These are phyloP conservation scores for Disparrhopalites patrizii DNA, from an alignment of 2,888 invertebrate genomes.

Conservation along the genomic window DNA sequence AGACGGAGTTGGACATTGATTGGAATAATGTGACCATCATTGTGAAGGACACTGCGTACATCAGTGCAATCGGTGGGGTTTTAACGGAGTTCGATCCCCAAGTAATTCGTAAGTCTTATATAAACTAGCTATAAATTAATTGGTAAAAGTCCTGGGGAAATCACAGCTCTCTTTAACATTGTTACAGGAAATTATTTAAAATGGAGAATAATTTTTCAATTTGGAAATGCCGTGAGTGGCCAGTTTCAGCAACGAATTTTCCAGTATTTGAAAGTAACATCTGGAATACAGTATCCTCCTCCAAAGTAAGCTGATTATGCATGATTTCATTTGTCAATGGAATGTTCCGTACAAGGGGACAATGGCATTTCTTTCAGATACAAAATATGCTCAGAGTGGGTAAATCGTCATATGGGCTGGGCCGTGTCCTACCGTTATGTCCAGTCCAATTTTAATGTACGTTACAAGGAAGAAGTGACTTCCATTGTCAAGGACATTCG, in stretches of 20 bases:
- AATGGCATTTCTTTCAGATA: no score
- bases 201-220: constrained; percentile 41
- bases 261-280: constrained; percentile 37
- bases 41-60: constrained; percentile 38
- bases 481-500: constrained; percentile 31
- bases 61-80: constrained; percentile 29
- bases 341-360: no score
- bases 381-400: constrained; percentile 52
- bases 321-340: background rate
- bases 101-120: background rate
- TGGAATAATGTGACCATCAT: constrained; percentile 30
- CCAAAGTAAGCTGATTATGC: constrained; percentile 20
- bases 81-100: constrained; percentile 4
- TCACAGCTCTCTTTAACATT: no score
- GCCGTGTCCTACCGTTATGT: constrained; percentile 54
- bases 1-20: constrained; percentile 22
- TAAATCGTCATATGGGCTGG: constrained; percentile 52
- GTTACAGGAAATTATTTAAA: constrained; percentile 40
- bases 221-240: constrained; percentile 38
- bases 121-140: background rate
- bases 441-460: constrained; percentile 44
- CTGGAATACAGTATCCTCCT: constrained; percentile 39
- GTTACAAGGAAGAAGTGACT: constrained; percentile 51
- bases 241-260: constrained; percentile 41
- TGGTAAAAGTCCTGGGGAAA: no score